A percentile compares a stretch with the other conserved stretches of the same genome.
These are phyloP conservation scores for Propithecus coquereli DNA, from an alignment of 2,113 vertebrate genomes.

Conservation along the genomic window DNA sequence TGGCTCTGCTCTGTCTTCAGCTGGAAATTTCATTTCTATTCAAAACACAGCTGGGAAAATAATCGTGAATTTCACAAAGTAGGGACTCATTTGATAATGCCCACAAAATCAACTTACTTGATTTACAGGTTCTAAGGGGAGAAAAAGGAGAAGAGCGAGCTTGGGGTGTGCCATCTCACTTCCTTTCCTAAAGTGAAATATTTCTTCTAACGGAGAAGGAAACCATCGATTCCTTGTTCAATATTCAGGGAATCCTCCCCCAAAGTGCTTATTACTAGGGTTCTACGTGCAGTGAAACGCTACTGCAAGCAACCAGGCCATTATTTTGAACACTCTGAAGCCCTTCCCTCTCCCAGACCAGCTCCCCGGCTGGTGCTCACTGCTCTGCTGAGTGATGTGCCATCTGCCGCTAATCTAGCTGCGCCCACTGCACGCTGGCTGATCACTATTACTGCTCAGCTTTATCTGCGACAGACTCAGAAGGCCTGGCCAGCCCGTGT, in stretches of 20 bases:
- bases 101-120: background rate
- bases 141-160: background rate
- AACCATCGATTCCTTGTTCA: background rate
- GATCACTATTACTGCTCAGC: background rate
- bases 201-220: background rate
- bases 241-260: background rate
- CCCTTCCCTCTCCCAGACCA: constrained; percentile 65
- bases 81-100: background rate
- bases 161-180: background rate
- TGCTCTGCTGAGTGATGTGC: constrained; percentile 7
- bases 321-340: constrained; percentile 65
- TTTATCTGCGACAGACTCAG: background rate
- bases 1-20: background rate
- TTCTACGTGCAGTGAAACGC: background rate
- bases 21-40: background rate
- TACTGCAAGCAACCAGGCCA: constrained; percentile 67
- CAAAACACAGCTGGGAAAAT: background rate
- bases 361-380: constrained; percentile 57
- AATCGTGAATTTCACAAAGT: background rate
- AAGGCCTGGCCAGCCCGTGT: background rate
- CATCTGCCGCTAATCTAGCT: background rate
- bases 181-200: background rate
- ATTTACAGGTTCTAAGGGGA: background rate
- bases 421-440: background rate
- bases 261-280: background rate